phyloP scores from a whole-genome alignment of 1,140 invertebrate genomes.

The Trichonephila inaurata region DNA sequence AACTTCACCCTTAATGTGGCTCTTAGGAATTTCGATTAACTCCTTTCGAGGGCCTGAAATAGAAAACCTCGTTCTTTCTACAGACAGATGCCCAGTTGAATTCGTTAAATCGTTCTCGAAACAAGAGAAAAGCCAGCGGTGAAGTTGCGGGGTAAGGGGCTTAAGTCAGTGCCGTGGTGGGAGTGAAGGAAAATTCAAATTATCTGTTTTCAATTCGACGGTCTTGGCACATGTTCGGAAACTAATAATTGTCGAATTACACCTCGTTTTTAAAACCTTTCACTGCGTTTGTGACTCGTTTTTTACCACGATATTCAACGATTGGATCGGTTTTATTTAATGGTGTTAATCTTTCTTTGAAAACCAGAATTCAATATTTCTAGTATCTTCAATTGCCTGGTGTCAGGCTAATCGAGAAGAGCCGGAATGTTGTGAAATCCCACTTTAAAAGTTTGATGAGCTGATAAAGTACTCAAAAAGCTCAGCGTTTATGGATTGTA shows the following conservation, averaged over 20 bases:
- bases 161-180: not conserved
- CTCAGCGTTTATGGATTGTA: too few relatives aligned
- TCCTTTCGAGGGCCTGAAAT: conserved; percentile 41
- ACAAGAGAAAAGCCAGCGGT: not conserved
- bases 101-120: conserved; percentile 39
- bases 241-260: not conserved
- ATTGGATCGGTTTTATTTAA: too few relatives aligned
- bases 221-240: not conserved
- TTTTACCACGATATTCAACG: too few relatives aligned
- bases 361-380: too few relatives aligned
- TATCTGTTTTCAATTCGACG: not conserved
- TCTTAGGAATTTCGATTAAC: conserved; percentile 57
- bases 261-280: not conserved
- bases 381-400: too few relatives aligned
- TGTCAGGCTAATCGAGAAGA: too few relatives aligned
- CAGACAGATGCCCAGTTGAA: conserved; percentile 37
- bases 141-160: not conserved
- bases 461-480: too few relatives aligned
- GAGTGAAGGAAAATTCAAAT: not conserved
- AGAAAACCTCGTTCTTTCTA: conserved; percentile 26
- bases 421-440: too few relatives aligned
- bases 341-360: too few relatives aligned
- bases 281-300: too few relatives aligned
- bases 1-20: conserved; percentile 41
- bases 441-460: too few relatives aligned